Conservation (phyloP, 2,888 invertebrate species). For the Dolichopus griseipennis region DNA sequence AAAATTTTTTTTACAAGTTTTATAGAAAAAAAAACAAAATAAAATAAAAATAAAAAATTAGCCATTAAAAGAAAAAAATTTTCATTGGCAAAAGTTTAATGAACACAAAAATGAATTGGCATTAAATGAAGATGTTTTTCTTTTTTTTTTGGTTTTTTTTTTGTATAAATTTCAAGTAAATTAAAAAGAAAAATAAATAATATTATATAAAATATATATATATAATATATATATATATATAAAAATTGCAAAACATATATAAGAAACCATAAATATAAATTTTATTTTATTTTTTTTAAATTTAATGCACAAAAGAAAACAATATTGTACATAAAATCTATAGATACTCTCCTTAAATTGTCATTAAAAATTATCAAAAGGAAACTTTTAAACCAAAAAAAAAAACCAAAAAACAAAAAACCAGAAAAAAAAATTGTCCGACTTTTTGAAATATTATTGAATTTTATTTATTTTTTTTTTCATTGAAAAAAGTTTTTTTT, state of each 20-base stretch:
- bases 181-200: not conserved
- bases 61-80: not conserved
- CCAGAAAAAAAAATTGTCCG: not conserved
- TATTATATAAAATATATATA: not conserved
- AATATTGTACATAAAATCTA: not conserved
- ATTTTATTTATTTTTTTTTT: conserved; percentile 1
- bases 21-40: too few relatives aligned
- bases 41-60: not conserved
- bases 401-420: too few relatives aligned
- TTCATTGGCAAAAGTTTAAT: conserved; percentile 6
- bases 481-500: not conserved
- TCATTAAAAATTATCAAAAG: conserved; percentile 3
- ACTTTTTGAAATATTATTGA: not conserved
- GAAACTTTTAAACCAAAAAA: conserved; percentile 4
- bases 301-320: not conserved
- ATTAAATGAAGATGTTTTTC: not conserved
- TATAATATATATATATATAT: not conserved
- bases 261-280: not conserved
- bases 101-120: conserved; percentile 1
- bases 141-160: not conserved
- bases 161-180: conserved; percentile 2
- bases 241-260: not conserved
- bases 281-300: too few relatives aligned
- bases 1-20: too few relatives aligned
- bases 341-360: not conserved